Evolutionary conservation across 2,113 vertebrate genomes (phyloP).

Genomic region (Sus scrofa): DNA sequence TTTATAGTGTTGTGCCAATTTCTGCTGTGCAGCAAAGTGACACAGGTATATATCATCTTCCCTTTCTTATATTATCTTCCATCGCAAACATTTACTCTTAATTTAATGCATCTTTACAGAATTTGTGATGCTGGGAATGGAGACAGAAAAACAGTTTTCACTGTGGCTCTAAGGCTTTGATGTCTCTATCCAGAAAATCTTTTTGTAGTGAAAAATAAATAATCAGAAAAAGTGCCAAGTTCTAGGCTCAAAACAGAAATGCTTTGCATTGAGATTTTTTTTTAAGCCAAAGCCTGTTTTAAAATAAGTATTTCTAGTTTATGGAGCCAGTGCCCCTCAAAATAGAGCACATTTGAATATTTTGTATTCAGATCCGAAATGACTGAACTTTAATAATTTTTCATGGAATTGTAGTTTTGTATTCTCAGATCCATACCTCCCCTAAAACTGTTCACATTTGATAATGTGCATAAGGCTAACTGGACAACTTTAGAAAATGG

Average conservation of each 20-base stretch:
- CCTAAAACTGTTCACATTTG: background rate
- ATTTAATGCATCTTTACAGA: background rate
- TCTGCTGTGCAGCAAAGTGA: too few relatives aligned
- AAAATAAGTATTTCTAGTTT: constrained; percentile 45
- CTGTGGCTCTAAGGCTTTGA: background rate
- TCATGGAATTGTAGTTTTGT: background rate
- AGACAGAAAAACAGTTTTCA: background rate
- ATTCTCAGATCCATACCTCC: background rate
- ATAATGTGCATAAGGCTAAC: background rate
- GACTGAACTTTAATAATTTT: constrained; percentile 8
- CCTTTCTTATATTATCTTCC: too few relatives aligned
- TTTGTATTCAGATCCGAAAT: background rate
- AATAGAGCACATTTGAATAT: background rate
- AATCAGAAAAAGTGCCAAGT: constrained; percentile 30
- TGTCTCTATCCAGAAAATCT: background rate
- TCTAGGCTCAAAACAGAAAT: constrained; percentile 24
- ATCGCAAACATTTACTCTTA: background rate
- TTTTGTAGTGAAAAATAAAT: constrained; percentile 36
- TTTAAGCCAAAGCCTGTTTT: constrained; percentile 18
- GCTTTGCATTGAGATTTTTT: constrained; percentile 30
- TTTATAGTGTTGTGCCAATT: too few relatives aligned
- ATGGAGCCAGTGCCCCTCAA: background rate
- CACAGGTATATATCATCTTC: too few relatives aligned
- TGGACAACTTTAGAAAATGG: background rate
- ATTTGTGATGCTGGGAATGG: background rate